Percentiles rank a stretch among this genome's conserved stretches.
Conservation (phyloP, 2,113 vertebrate genomes). For the Polyodon spathula region DNA sequence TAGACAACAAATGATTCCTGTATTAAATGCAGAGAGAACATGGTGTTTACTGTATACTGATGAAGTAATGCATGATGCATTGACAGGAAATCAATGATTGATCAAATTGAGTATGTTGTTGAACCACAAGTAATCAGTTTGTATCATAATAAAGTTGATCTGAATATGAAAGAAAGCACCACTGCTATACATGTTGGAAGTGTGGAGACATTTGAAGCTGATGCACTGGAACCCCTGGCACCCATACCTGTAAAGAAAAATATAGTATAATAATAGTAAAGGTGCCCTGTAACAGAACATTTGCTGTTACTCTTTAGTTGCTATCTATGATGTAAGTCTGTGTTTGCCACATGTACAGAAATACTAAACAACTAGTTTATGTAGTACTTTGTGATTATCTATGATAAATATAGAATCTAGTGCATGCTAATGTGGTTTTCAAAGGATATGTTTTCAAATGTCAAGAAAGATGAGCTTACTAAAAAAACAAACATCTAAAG, state of each 20-base stretch:
- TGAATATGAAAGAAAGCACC: slow-evolving; percentile 43
- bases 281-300: too few species aligned
- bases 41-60: too few species aligned
- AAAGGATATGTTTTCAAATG: too few species aligned
- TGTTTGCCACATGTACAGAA: too few species aligned
- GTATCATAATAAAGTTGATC: slow-evolving; percentile 48
- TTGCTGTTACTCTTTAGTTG: too few species aligned
- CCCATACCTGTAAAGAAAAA: slow-evolving; percentile 67
- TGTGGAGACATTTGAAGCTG: slow-evolving; percentile 28
- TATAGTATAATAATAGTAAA: not conserved
- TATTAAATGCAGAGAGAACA: too few species aligned
- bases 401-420: too few species aligned
- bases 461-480: slow-evolving; percentile 24
- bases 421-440: too few species aligned
- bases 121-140: slow-evolving; percentile 16
- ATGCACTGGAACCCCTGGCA: slow-evolving; percentile 66
- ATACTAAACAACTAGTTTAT: too few species aligned
- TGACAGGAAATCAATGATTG: not conserved
- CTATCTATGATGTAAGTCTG: too few species aligned
- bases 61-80: not conserved
- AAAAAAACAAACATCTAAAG: too few species aligned
- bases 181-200: slow-evolving; percentile 46
- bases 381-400: too few species aligned
- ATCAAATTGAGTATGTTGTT: slow-evolving; percentile 12
- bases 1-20: slow-evolving; percentile 25